Evolutionary conservation across 2,113 vertebrate genomes (phyloP).

Genomic region (Nycticorax nycticorax): DNA sequence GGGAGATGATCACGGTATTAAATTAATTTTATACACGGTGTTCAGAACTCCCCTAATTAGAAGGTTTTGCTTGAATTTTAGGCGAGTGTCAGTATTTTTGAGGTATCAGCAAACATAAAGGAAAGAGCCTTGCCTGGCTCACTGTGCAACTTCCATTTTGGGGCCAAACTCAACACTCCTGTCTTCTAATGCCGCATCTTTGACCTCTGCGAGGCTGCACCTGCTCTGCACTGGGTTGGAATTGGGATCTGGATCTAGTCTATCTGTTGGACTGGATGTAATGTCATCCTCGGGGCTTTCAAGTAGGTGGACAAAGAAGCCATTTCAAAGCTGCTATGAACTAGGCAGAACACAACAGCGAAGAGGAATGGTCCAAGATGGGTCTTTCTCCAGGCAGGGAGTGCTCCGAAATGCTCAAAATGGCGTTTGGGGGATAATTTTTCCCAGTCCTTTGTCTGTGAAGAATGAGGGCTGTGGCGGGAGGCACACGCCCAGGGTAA

Average conservation of each 20-base stretch:
- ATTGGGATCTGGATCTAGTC: not conserved
- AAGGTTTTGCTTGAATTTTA: not conserved
- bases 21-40: not conserved
- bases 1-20: not conserved
- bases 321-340: not conserved
- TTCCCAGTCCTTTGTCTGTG: constrained; percentile 7
- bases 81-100: not conserved
- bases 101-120: not conserved
- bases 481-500: not conserved
- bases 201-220: not conserved
- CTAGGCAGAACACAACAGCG: rapidly evolving
- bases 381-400: not conserved
- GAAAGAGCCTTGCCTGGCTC: not conserved
- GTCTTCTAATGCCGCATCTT: not conserved
- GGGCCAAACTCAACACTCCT: not conserved
- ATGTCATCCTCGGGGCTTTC: constrained; percentile 7
- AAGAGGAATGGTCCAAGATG: not conserved
- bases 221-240: not conserved
- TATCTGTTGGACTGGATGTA: not conserved
- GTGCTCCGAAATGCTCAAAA: constrained; percentile 10
- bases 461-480: not conserved
- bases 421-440: not conserved
- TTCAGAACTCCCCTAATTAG: not conserved
- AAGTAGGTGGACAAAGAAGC: not conserved
- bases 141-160: not conserved